A percentile compares a stretch with the other conserved stretches of the same genome.
phyloP scores from a whole-genome alignment of 2,888 invertebrate genomes.

The Proisotoma minuta region DNA sequence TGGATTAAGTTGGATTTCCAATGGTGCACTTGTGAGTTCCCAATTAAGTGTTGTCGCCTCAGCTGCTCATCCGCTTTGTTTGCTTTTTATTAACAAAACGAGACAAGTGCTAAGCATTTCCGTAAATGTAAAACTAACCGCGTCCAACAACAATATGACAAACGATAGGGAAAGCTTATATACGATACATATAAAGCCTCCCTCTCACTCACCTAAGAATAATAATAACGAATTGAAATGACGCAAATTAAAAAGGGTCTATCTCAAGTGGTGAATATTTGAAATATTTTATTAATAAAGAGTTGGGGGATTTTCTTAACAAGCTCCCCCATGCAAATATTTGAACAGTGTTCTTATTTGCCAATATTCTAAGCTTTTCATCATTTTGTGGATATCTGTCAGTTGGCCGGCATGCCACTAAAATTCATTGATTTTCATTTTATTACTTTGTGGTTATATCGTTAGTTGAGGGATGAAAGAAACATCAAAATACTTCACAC shows the following conservation, averaged over 20 bases:
- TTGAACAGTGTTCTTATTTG: constrained; percentile 28
- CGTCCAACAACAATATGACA: no score
- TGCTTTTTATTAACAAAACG: background rate
- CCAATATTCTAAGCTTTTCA: constrained; percentile 32
- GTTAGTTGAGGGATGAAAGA: background rate
- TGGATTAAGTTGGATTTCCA: no score
- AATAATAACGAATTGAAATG: no score
- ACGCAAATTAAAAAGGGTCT: no score
- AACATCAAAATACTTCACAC: background rate
- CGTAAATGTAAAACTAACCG: no score
- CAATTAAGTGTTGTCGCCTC: constrained; percentile 16
- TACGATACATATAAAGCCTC: no score
- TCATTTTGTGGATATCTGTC: constrained; percentile 18
- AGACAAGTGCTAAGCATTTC: no score
- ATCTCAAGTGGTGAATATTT: no score
- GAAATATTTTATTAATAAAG: no score
- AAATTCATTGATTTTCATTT: constrained; percentile 15
- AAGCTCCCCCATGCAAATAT: constrained; percentile 25
- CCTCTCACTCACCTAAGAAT: no score
- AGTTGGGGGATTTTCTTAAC: background rate
- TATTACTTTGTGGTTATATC: background rate
- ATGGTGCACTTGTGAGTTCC: no score
- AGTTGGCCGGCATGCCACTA: background rate
- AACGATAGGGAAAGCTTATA: no score
- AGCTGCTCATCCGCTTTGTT: constrained; percentile 2